Evolutionary conservation across 2,888 invertebrate species (phyloP), one percentile per base, ranked within the genome.

Genomic region (Microctonus aethiopoides): DNA sequence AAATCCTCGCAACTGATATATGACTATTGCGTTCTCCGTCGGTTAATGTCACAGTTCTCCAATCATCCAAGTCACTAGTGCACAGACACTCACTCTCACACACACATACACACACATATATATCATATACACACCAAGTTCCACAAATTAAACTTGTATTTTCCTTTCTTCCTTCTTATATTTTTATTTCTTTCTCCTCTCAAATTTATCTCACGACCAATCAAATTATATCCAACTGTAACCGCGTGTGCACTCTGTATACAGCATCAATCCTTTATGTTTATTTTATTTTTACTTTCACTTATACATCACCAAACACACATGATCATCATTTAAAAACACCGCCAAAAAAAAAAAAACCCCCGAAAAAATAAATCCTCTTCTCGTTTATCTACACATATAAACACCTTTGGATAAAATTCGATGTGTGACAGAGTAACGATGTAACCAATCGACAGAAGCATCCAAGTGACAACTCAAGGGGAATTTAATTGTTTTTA

Each of bases 41-140:
- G 46, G 46, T 46, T 46, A 20, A 46, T 20, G 16, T 16, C 46
- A 46, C 46, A 46, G 46, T n/a, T 46, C 46, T 46, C 16, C 46
- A 46, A 46, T 46, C 46, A 46, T 46, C 46, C 46, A 46, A 46
- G 46, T 46, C 16, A 46, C 46, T 46, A n/a, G n/a, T n/a, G n/a
- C n/a, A n/a, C 7, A 29, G 4, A 29, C 16, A 46, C 16, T 46
- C 46, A 46, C 16, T 46, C 46, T 46, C 46, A 46, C 46, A 46
- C 16, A 46, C 46, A 39, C n/a, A 39, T n/a, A 39, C 39, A 39
- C 39, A 39, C 39, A 39, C n/a, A n/a, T n/a, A 39, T 13, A 39
- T 39, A 39, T n/a, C n/a, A n/a, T n/a, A n/a, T n/a, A n/a, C 46
- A 46, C 46, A n/a, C 16, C 46, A 46, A 46, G 46, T 16, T 46